phyloP scores from a whole-genome alignment of 2,797 vertebrate species.

The Acanthornis magna region DNA sequence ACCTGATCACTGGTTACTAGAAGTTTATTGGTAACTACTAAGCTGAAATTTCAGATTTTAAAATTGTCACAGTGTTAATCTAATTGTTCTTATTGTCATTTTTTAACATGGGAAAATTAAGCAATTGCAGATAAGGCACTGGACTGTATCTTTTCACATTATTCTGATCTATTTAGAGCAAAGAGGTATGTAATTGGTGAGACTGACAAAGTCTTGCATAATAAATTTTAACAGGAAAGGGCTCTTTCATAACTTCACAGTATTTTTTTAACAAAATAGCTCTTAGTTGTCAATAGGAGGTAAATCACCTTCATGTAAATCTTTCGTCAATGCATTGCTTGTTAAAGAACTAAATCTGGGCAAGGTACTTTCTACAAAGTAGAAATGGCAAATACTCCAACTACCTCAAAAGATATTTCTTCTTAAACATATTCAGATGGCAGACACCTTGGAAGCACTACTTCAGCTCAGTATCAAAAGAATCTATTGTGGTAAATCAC shows the following conservation, averaged over 20 bases:
- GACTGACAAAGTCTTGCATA: neutral
- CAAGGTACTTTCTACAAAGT: neutral
- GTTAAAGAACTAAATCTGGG: neutral
- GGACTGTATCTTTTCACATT: neutral
- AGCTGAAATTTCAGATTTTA: neutral
- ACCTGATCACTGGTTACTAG: neutral
- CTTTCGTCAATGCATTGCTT: neutral
- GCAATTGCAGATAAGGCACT: neutral
- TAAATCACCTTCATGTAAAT: neutral
- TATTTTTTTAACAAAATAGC: neutral
- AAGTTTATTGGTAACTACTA: neutral
- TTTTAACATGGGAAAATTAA: neutral
- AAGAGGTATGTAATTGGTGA: neutral
- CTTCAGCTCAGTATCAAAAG: neutral
- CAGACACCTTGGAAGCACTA: neutral
- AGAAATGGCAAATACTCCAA: neutral
- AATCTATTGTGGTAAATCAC: neutral
- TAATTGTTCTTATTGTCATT: neutral
- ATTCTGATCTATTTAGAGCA: neutral
- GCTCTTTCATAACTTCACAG: neutral
- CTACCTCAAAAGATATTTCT: neutral
- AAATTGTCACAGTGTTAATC: neutral
- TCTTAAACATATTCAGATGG: neutral
- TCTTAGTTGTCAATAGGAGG: neutral
- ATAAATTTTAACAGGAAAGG: neutral